A percentile compares a stretch with the other conserved stretches of the same genome.
Evolutionary conservation across 1,140 invertebrate genomes (phyloP).

Genomic region (Aphidius gifuensis): DNA sequence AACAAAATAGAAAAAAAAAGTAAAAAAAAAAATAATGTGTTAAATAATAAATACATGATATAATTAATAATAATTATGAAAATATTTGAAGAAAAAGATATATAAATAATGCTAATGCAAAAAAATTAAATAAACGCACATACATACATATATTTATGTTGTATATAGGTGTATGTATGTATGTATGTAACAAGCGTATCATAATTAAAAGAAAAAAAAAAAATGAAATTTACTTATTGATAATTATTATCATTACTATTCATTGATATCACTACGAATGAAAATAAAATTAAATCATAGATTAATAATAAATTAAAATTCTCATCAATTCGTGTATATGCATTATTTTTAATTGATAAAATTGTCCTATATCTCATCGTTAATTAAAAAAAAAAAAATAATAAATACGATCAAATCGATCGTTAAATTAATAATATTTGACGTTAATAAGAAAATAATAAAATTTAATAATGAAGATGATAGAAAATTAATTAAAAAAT

Average conservation of each 20-base stretch:
- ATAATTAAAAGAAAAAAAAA: background rate
- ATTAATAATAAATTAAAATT: conserved; percentile 15
- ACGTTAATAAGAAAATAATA: background rate
- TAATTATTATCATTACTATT: conserved; percentile 24
- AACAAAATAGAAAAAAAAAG: conserved; percentile 47
- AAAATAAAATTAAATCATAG: conserved; percentile 10
- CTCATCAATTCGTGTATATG: conserved; percentile 4
- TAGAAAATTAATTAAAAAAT: background rate
- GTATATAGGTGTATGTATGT: conserved; percentile 7
- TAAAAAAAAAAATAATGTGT: conserved; percentile 12
- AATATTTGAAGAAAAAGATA: background rate
- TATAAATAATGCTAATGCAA: background rate
- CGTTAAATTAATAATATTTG: no score
- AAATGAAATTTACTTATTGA: conserved; percentile 14
- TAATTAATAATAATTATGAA: background rate
- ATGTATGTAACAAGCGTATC: conserved; percentile 4
- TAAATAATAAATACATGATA: conserved; percentile 36
- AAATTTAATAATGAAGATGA: conserved; percentile 4
- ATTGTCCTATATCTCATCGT: background rate
- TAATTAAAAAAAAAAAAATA: background rate
- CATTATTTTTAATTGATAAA: background rate
- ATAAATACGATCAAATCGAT: no score
- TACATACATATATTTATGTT: conserved; percentile 30
- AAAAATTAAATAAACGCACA: background rate
- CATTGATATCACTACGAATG: conserved; percentile 27